phyloP scores from a whole-genome alignment of 2,888 invertebrate species.

The Ceramica pisi region DNA sequence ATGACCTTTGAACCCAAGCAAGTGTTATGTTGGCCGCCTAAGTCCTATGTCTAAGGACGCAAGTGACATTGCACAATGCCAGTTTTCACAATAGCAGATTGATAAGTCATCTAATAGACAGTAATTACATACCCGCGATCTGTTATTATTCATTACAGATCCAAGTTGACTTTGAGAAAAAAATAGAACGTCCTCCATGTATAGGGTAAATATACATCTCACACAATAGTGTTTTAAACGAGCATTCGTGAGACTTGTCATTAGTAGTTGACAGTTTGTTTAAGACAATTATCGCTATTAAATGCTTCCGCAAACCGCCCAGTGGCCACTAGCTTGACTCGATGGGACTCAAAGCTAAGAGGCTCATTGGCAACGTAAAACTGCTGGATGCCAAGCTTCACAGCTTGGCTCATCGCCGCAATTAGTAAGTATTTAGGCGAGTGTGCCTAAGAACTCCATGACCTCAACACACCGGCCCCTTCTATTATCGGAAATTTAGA shows the following conservation, averaged over 20 bases:
- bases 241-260: slow-evolving; percentile 14
- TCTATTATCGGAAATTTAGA: too few relatives aligned
- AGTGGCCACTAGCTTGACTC: background rate
- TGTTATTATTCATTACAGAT: slow-evolving; percentile 4
- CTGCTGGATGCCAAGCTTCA: too few relatives aligned
- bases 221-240: slow-evolving; percentile 10
- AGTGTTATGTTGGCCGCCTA: too few relatives aligned
- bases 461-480: too few relatives aligned
- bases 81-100: background rate
- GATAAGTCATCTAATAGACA: slow-evolving; percentile 20
- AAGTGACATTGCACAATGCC: background rate
- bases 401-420: too few relatives aligned
- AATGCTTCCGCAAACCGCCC: background rate
- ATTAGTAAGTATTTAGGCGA: too few relatives aligned
- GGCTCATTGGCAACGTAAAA: too few relatives aligned
- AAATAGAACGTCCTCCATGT: background rate
- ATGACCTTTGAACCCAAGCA: too few relatives aligned
- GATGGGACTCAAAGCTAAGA: too few relatives aligned
- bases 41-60: too few relatives aligned
- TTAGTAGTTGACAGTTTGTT: background rate
- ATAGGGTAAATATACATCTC: background rate
- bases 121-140: slow-evolving; percentile 3
- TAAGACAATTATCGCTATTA: background rate
- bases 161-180: slow-evolving; percentile 1
- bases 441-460: too few relatives aligned